Evolutionary conservation across 2,888 invertebrate species (phyloP).

Genomic region (Cheilosia impressa): DNA sequence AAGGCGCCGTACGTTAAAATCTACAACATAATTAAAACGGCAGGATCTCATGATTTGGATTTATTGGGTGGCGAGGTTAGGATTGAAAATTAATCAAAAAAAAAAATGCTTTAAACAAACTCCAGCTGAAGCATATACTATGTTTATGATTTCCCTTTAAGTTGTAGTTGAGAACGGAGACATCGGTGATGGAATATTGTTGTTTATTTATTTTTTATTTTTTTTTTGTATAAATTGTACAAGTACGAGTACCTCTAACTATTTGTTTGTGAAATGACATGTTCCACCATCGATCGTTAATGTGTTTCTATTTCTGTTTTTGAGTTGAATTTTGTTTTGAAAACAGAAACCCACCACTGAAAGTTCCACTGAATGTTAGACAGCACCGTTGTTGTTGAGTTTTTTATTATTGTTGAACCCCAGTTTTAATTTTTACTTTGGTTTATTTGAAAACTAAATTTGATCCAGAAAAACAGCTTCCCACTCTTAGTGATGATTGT

Average conservation of each 20-base stretch:
- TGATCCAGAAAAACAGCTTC: slow-evolving; percentile 18
- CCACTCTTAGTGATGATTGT: slow-evolving; percentile 58
- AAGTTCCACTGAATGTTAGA: slow-evolving; percentile 71
- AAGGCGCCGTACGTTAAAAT: slow-evolving; percentile 98
- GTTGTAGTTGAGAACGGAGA: slow-evolving; percentile 62
- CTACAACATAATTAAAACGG: slow-evolving; percentile 97
- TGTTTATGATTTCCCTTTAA: slow-evolving; percentile 35
- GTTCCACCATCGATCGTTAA: slow-evolving; percentile 50
- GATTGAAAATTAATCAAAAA: slow-evolving; percentile 79
- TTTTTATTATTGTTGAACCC: slow-evolving; percentile 56
- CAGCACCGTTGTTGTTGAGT: slow-evolving; percentile 69
- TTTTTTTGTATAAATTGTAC: neutral
- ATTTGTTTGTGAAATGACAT: neutral
- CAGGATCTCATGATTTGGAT: slow-evolving; percentile 89
- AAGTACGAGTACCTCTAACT: neutral
- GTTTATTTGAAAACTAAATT: slow-evolving; percentile 29
- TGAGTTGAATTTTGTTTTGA: slow-evolving; percentile 29
- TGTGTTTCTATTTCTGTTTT: slow-evolving; percentile 49
- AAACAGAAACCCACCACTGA: slow-evolving; percentile 57
- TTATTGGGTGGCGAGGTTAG: slow-evolving; percentile 85
- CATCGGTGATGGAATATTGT: slow-evolving; percentile 52
- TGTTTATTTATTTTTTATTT: neutral
- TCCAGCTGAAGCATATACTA: slow-evolving; percentile 56
- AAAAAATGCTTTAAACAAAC: slow-evolving; percentile 57
- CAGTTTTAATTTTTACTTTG: slow-evolving; percentile 24